Percentiles rank a stretch among this genome's conserved stretches.
These are phyloP conservation scores for Eubasilissa splendida DNA, from an alignment of 2,888 invertebrate species.

Conservation along the genomic window DNA sequence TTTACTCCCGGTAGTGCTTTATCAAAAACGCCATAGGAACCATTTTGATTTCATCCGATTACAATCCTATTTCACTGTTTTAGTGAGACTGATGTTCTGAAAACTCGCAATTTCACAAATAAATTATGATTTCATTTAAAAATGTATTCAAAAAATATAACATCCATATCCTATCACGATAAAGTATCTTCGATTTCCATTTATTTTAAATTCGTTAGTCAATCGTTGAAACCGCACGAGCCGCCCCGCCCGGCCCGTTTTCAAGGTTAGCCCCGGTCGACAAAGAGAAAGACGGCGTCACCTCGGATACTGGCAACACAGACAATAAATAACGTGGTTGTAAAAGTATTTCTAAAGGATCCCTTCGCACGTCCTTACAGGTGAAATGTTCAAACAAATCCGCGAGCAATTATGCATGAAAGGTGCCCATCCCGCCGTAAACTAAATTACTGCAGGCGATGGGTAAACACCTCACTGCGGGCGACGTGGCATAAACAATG, in stretches of 20 bases:
- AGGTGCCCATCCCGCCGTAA: constrained; percentile 11
- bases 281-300: constrained; percentile 36
- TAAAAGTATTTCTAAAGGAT: constrained; percentile 39
- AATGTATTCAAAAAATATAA: too few species aligned
- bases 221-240: background rate
- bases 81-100: too few species aligned
- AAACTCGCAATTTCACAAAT: too few species aligned
- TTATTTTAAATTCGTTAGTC: too few species aligned
- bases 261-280: constrained; percentile 31
- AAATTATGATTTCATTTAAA: too few species aligned
- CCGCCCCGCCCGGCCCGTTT: constrained; percentile 21
- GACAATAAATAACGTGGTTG: constrained; percentile 26
- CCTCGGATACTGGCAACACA: constrained; percentile 14
- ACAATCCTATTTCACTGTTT: too few species aligned
- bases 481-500: constrained; percentile 33
- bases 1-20: too few species aligned
- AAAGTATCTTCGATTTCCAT: too few species aligned
- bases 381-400: constrained; percentile 42
- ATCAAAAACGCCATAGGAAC: too few species aligned
- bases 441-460: constrained; percentile 7
- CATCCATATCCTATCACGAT: too few species aligned
- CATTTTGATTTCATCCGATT: too few species aligned
- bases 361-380: constrained; percentile 36
- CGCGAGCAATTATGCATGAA: constrained; percentile 37
- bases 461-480: constrained; percentile 18